Conservation (phyloP, 2,797 vertebrate species). For the Pangasius macronema region DNA sequence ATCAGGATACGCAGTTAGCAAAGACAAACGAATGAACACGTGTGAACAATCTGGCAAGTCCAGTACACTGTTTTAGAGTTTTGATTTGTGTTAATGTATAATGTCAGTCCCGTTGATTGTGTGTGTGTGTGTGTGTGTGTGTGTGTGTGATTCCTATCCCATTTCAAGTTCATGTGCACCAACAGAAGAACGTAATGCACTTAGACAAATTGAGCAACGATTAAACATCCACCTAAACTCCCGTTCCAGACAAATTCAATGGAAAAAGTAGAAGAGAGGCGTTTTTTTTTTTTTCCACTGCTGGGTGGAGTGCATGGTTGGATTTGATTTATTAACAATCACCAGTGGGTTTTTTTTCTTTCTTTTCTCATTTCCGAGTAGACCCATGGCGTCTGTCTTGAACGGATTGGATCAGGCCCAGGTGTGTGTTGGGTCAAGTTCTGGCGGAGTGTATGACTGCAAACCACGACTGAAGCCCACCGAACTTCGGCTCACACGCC, state of each 20-base stretch:
- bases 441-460: constrained; percentile 26
- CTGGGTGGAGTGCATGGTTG: constrained; percentile 28
- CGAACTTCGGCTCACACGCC: constrained; percentile 20
- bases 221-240: constrained; percentile 19
- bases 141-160: not conserved
- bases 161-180: not conserved
- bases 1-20: not conserved
- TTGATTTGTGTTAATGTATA: not conserved
- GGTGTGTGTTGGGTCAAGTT: constrained; percentile 29
- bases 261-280: constrained; percentile 4
- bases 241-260: constrained; percentile 13
- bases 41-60: not conserved
- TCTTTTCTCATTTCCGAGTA: not conserved
- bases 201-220: not conserved
- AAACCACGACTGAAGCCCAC: not conserved
- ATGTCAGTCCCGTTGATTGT: not conserved
- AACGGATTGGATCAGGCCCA: constrained; percentile 29
- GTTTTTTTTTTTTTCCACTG: constrained; percentile 5
- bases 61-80: not conserved
- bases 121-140: not conserved
- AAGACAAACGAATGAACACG: not conserved
- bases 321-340: constrained; percentile 47
- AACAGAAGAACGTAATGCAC: not conserved
- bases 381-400: constrained; percentile 22
- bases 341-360: not conserved